phyloP scores from a whole-genome alignment of 2,113 vertebrate species.

The Neotragus pygmaeus region DNA sequence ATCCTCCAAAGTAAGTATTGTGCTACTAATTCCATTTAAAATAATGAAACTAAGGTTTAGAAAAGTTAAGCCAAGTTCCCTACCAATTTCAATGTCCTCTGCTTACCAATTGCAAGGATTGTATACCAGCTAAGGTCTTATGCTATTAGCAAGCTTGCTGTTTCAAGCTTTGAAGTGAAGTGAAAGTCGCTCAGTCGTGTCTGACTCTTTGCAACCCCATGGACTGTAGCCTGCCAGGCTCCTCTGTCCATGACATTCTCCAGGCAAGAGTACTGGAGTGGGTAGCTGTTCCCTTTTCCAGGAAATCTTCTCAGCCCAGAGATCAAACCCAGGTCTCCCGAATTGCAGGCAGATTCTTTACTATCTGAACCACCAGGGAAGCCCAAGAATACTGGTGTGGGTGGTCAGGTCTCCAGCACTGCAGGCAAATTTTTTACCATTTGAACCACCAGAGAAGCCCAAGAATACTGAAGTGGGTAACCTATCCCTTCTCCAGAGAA shows the following conservation, averaged over 20 bases:
- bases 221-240: not conserved
- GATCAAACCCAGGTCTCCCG: not conserved
- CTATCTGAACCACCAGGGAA: not conserved
- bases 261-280: not conserved
- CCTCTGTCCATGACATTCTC: not conserved
- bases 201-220: not conserved
- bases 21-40: not conserved
- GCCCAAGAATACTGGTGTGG: not conserved
- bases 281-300: not conserved
- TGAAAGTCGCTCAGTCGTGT: not conserved
- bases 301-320: not conserved
- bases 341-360: not conserved
- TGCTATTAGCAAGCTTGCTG: not conserved
- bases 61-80: not conserved
- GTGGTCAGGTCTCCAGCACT: not conserved
- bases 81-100: not conserved
- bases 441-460: not conserved
- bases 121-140: not conserved
- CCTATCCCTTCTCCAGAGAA: not conserved
- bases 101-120: not conserved
- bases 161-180: not conserved
- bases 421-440: not conserved
- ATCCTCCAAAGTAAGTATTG: not conserved
- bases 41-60: not conserved
- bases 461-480: not conserved